Evolutionary conservation across 2,888 invertebrate genomes (phyloP).

Genomic region (Congeria kusceri): DNA sequence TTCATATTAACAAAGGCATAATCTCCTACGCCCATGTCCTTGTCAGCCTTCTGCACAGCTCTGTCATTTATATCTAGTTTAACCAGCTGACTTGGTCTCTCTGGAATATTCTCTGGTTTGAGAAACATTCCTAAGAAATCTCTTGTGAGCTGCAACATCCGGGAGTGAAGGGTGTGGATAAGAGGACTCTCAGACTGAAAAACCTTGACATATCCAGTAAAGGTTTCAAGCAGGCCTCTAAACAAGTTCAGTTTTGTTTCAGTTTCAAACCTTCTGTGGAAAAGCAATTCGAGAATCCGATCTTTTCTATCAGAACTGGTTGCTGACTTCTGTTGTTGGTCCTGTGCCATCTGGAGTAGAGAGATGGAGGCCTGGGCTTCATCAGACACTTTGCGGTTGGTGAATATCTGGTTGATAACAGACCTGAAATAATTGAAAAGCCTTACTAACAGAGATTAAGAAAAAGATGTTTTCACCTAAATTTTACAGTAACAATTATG

Average conservation of each 20-base stretch:
- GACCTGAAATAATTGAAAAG: conserved; percentile 5
- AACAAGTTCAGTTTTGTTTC: conserved; percentile 12
- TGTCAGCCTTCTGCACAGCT: conserved; percentile 14
- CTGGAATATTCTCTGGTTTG: neutral
- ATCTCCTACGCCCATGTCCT: conserved; percentile 17
- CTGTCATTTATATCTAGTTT: conserved; percentile 26
- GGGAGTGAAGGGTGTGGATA: conserved; percentile 31
- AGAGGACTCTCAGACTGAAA: conserved; percentile 34
- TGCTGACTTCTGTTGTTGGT: conserved; percentile 8
- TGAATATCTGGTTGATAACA: neutral
- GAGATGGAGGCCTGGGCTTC: neutral
- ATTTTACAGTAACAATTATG: too few species aligned
- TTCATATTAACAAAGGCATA: conserved; percentile 34
- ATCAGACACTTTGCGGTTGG: neutral
- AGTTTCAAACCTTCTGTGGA: neutral
- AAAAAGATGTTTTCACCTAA: too few species aligned
- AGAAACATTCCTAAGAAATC: conserved; percentile 14
- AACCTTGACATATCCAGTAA: conserved; percentile 18
- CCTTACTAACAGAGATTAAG: too few species aligned
- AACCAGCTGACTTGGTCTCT: neutral
- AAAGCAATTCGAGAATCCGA: neutral
- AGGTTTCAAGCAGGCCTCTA: neutral
- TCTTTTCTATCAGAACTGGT: conserved; percentile 6
- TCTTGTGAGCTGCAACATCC: conserved; percentile 26
- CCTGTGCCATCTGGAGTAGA: conserved; percentile 1